Evolutionary conservation across 2,797 vertebrate species (phyloP).

Genomic region (Vultur gryphus): DNA sequence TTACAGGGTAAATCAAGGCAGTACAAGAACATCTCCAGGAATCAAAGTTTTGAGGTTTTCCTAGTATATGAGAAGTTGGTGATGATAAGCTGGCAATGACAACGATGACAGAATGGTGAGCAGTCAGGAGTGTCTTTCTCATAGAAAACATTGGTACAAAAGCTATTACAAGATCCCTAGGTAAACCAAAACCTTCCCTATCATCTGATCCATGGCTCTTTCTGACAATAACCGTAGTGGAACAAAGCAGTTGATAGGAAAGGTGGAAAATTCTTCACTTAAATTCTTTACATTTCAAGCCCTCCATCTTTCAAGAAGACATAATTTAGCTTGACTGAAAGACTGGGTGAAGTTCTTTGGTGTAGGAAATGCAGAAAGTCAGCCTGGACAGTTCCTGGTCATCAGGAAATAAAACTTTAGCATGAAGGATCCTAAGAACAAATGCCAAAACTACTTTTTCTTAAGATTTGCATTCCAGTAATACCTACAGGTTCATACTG

Average conservation of each 20-base stretch:
- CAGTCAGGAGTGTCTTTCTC: neutral
- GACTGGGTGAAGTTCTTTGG: neutral
- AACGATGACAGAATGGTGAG: neutral
- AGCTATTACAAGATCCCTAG: neutral
- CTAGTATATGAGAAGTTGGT: neutral
- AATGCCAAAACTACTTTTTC: neutral
- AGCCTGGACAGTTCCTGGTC: neutral
- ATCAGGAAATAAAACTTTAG: neutral
- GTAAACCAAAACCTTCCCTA: neutral
- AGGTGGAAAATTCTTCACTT: neutral
- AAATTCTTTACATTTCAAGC: neutral
- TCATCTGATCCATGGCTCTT: neutral
- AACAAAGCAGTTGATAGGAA: neutral
- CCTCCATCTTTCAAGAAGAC: neutral
- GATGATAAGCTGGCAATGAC: neutral
- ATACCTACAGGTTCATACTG: neutral
- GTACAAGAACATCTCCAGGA: neutral
- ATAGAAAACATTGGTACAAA: neutral
- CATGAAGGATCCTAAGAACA: neutral
- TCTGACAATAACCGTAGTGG: neutral
- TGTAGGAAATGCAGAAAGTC: neutral
- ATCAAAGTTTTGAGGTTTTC: neutral
- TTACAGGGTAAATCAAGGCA: neutral
- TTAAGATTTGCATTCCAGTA: neutral
- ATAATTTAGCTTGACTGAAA: neutral